Base-by-base conservation (phyloP, 2,113 vertebrate genomes). In the Furnarius figulus region DNA sequence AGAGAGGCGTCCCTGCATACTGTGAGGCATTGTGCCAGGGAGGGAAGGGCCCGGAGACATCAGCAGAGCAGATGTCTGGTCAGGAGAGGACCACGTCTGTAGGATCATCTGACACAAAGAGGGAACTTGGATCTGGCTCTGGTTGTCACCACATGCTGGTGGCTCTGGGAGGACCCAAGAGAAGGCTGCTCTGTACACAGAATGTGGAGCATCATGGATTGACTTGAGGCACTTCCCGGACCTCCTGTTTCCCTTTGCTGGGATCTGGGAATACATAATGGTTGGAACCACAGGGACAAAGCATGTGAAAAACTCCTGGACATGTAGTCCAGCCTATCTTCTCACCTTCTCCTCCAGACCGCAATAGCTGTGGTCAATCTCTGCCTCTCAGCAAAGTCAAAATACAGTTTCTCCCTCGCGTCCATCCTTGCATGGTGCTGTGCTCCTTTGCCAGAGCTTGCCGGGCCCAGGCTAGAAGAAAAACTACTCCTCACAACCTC, bases 171-270 rank as follows among this genome's bases (percentile, higher is more conserved):
- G 47, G 30, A 78, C 44, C 27, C 19, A 44, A 42, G 55, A 80
- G 55, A 74, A 74, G 47, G 33, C 30, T 53, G 33, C 18, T 85
- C 25, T 47, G 82, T 9, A 12, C 23, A 52, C 1, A 2, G 33
- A 28, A 44, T 1, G 2, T 7, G 10, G 23, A 63, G 39, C 2
- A 2, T 59, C 49, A 61, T 1, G 1, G 37, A 58, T 9, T 8
- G 8, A 35, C 27, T 30, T 0, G 0, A 18, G 19, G 20, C 28
- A 58, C 15, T 23, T 46, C 53, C 33, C 22, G 58, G 33, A 91
- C 8, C 33, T 72, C 39, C 24, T 14, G 35, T 9, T 71, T 87
- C 47, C 39, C 22, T 72, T 82, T 73, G 44, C 77, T 50, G 52
- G 31, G n/a, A 22, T 42, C 53, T 53, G 50, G 5, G 31, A 66